Percentiles rank a stretch among this genome's conserved stretches.
Evolutionary conservation across 2,888 invertebrate genomes (phyloP).

Genomic region (Anticlea derivata): DNA sequence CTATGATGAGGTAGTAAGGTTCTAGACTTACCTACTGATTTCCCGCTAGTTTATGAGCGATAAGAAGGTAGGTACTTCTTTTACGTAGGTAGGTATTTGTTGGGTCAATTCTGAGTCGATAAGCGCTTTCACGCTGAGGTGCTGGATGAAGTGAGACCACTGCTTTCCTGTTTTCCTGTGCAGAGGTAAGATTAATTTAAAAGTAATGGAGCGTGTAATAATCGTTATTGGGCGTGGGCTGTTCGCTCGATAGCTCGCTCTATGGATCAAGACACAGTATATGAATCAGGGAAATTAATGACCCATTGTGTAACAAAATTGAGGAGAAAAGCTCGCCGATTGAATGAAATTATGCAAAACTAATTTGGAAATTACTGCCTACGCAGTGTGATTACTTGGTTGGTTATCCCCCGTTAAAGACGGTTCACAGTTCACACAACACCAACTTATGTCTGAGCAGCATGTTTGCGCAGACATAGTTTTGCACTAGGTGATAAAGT

Average conservation of each 20-base stretch:
- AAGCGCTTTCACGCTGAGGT: not conserved
- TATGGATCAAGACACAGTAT: conserved; percentile 28
- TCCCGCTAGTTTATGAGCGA: too few species aligned
- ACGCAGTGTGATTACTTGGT: not conserved
- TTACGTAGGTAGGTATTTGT: too few species aligned
- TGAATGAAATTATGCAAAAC: not conserved
- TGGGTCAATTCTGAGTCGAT: too few species aligned
- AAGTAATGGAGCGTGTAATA: conserved; percentile 74
- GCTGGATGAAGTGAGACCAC: conserved; percentile 3
- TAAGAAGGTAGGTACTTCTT: too few species aligned
- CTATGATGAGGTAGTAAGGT: too few species aligned
- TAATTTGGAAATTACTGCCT: not conserved
- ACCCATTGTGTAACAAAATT: conserved; percentile 21
- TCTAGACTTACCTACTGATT: too few species aligned
- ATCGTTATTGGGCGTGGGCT: conserved; percentile 65
- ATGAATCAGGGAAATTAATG: conserved; percentile 22
- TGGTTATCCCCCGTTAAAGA: too few species aligned
- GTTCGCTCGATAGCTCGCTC: conserved; percentile 52
- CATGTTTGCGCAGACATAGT: too few species aligned
- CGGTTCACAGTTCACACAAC: too few species aligned
- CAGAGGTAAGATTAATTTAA: conserved; percentile 61
- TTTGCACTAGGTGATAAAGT: too few species aligned
- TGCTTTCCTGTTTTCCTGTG: conserved; percentile 3
- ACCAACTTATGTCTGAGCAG: too few species aligned
- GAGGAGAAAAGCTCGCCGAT: conserved; percentile 6